Base-by-base conservation (phyloP, 1,140 invertebrate species). In the Eurosta solidaginis region DNA sequence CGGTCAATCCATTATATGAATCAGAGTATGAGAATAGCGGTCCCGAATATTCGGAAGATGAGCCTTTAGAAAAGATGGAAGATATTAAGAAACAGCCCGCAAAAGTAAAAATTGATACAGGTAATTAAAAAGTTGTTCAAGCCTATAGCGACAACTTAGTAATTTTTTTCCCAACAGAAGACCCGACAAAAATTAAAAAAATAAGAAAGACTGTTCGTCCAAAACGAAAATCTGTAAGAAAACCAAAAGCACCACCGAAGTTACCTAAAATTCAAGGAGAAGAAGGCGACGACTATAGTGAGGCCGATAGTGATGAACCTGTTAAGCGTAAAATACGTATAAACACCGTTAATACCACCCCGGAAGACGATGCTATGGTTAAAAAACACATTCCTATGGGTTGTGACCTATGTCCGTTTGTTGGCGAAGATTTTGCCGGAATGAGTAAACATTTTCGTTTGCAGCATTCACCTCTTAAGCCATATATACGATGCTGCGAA, bases 371-470 rank as follows among this genome's bases (percentile, higher is more conserved):
- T 20, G 85, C 85, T 20, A 78, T 86, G 1, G 83, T 86, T 1
- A 83, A 83, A 74, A 84, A 83, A 9, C 85, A 85, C 54, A 83
- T 86, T 73, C 82, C 85, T n/a, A 85, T 86, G 85, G 85, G 82
- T 44, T 86, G 85, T 78, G 84, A 86, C 49, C 76, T 86, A 49
- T 86, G 85, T 74, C 81, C 84, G 44, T 86, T 84, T 52, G 78
- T 86, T 25, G 85, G 82, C 0, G 80, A 86, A n/a, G 82, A 85
- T 42, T 86, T 85, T 14, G 80, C 81, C n/a, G 85, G 82, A 25
- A 85, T 86, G 25, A 79, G 81, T 5, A 81, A 83, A 40, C 85
- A 86, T 54, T 86, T 86, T 20, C 84, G 84, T 68, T 81, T 81
- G 0, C 81, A 81, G 10, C 85, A 86, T 77, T 79, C 80, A 1